Evolutionary conservation across 2,113 vertebrate species (phyloP), one percentile per base, ranked within the genome.

Genomic region (Ictidomys tridecemlineatus): DNA sequence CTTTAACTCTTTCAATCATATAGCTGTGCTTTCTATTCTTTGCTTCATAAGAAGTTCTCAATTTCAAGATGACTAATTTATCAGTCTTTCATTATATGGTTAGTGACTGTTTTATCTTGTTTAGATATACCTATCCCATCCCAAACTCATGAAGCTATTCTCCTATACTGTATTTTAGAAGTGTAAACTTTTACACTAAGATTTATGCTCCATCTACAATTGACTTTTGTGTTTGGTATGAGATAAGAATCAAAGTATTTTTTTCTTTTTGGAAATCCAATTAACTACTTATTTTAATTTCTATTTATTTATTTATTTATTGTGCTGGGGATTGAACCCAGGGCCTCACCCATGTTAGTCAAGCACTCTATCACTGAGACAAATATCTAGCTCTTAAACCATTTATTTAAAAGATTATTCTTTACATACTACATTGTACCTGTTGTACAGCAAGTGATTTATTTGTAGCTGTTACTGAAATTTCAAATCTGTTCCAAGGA

Each of bases 1-100:
- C 34, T 95, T 87, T 39, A 80, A 76, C 69, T 91, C 8, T 86
- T 18, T 78, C 93, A 56, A 32, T 61, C 63, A 28, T 45, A 48
- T n/a, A 2, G 1, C 74, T 67, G 1, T 67, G 37, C 42, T 39
- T 61, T 30, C 2, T 72, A 63, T 39, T n/a, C 2, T 61, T 91
- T 83, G 37, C 69, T 82, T 48, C 2, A 14, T 42, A 30, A 45
- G 34, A 84, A 70, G 32, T 92, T 91, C 37, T 80, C 69, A 77
- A 96, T 94, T 93, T 97, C 88, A 77, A 72, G 84, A 69, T 82
- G 67, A 85, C 13, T 32, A 82, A 73, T 77, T 87, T 89, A 76
- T 82, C 5, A 88, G 56, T 48, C 48, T 94, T 92, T 85, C 30
- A 26, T 65, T 91, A 92, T 76, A 37, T 93, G 34, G 12, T 39